A percentile compares a stretch with the other conserved stretches of the same genome.
phyloP scores from a whole-genome alignment of 2,888 invertebrate species.

The Chirona hameri region DNA sequence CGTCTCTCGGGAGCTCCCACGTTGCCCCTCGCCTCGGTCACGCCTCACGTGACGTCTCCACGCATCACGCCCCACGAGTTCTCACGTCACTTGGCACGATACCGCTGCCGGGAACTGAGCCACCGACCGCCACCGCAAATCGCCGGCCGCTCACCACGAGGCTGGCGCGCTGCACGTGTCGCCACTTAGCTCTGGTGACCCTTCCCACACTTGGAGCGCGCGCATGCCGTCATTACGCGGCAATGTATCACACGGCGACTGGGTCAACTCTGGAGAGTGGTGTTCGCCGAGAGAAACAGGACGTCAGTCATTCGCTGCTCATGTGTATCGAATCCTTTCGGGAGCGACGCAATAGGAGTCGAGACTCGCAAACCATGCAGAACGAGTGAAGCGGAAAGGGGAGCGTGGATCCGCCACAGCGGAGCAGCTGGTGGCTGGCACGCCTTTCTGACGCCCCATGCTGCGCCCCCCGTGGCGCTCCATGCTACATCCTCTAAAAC shows the following conservation, averaged over 20 bases:
- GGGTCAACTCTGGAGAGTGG: neutral
- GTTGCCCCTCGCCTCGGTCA: neutral
- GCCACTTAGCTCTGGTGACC: neutral
- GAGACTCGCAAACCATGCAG: too few species aligned
- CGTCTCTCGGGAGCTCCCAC: neutral
- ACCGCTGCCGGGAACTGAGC: neutral
- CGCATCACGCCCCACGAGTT: neutral
- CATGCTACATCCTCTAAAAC: neutral
- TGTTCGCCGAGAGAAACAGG: too few species aligned
- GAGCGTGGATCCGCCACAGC: neutral
- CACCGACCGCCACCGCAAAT: neutral
- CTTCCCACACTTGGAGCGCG: neutral
- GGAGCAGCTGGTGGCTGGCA: neutral
- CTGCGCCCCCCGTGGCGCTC: neutral
- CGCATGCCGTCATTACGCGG: neutral
- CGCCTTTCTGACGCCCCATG: neutral
- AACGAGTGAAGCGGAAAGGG: too few species aligned
- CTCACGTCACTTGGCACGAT: neutral
- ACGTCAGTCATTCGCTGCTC: too few species aligned
- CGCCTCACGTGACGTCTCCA: neutral
- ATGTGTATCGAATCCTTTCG: too few species aligned
- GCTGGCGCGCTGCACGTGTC: neutral
- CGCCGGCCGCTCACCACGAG: neutral
- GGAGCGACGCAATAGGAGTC: too few species aligned
- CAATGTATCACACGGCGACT: neutral